Percentiles rank a stretch among this genome's conserved stretches.
Evolutionary conservation across 2,888 invertebrate genomes (phyloP).

Genomic region (Chalcis sispes): DNA sequence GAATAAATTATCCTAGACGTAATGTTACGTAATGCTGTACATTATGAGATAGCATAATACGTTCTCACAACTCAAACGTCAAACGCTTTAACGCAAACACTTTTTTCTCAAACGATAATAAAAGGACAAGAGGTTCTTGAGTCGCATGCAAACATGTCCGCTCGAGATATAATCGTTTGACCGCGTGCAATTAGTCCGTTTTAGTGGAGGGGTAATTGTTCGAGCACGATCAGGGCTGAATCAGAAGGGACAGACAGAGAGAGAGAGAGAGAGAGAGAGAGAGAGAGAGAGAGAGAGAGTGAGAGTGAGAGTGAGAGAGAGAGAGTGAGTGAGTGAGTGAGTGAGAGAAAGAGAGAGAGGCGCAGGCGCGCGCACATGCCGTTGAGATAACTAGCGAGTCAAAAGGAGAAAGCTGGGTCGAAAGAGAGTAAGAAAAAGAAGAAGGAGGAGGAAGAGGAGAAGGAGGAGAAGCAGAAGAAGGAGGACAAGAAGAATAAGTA

Average conservation of each 20-base stretch:
- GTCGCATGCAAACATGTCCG: too few species aligned
- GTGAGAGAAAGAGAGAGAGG: constrained; percentile 43
- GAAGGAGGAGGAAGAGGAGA: constrained; percentile 12
- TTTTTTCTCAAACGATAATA: too few species aligned
- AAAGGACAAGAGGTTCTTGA: too few species aligned
- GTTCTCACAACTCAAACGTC: constrained; percentile 1
- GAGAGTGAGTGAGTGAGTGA: constrained; percentile 36
- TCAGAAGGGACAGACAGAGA: too few species aligned
- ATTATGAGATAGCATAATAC: constrained; percentile 4
- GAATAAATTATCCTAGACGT: constrained; percentile 22
- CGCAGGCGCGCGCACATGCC: constrained; percentile 15
- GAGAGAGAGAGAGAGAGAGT: too few species aligned
- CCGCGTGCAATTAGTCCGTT: constrained; percentile 27
- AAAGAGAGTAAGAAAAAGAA: background rate
- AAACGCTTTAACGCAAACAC: background rate
- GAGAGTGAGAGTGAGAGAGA: too few species aligned
- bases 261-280: too few species aligned
- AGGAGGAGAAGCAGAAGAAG: background rate
- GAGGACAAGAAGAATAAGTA: background rate
- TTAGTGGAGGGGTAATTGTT: constrained; percentile 21
- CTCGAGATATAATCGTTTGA: background rate
- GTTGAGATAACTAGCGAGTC: too few species aligned
- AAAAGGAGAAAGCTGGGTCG: too few species aligned
- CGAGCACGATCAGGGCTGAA: too few species aligned
- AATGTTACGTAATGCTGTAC: constrained; percentile 29